These are phyloP conservation scores for Lasioglossum villosulum DNA, from an alignment of 2,888 invertebrate genomes.

Conservation along the genomic window DNA sequence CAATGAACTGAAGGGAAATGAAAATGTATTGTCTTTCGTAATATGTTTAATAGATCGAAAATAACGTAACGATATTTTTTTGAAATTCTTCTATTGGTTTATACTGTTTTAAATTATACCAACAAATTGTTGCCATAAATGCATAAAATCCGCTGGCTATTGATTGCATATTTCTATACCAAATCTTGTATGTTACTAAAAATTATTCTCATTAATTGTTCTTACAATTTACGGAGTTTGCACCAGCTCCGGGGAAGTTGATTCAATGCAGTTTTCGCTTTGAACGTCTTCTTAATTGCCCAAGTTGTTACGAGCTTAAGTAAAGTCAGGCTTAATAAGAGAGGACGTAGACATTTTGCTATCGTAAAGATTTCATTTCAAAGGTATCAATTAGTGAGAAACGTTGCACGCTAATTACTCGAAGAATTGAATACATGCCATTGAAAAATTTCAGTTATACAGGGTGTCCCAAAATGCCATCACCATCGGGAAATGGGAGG, in stretches of 20 bases:
- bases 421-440: background rate
- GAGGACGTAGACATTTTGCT: background rate
- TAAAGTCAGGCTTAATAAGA: background rate
- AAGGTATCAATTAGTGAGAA: background rate
- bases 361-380: background rate
- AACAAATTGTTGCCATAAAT: too few species aligned
- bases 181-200: background rate
- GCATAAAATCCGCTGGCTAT: too few species aligned
- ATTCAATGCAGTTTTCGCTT: background rate
- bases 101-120: too few species aligned
- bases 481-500: too few species aligned
- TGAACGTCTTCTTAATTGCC: slow-evolving; percentile 14
- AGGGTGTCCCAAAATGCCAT: too few species aligned
- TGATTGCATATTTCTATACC: background rate
- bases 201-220: background rate
- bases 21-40: too few species aligned
- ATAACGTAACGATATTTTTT: too few species aligned
- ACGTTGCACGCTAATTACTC: background rate
- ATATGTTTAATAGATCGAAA: too few species aligned
- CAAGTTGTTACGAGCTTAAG: background rate
- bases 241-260: background rate
- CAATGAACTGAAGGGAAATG: too few species aligned
- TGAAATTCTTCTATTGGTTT: too few species aligned
- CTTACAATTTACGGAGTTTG: too few species aligned
- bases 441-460: background rate